Conservation (phyloP, 2,113 vertebrate species). For the Paratilapia polleni region DNA sequence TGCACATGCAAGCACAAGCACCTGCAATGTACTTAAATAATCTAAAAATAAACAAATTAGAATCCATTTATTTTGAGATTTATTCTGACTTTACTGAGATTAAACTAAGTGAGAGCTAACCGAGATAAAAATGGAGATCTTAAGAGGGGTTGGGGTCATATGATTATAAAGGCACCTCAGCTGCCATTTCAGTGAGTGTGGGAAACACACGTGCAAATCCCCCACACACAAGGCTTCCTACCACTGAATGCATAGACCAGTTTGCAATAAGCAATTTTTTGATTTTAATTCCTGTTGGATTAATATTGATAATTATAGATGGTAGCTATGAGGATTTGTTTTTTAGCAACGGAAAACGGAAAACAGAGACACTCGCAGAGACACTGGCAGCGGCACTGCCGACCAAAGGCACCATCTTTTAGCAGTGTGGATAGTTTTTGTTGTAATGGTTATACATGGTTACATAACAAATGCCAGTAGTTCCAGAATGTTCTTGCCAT, state of each 20-base stretch:
- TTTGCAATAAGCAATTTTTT: not conserved
- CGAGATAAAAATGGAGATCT: not conserved
- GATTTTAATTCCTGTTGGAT: not conserved
- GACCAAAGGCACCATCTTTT: too few relatives aligned
- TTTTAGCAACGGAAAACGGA: too few relatives aligned
- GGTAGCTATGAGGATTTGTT: not conserved
- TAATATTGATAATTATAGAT: too few relatives aligned
- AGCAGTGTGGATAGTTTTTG: not conserved
- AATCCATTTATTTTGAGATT: too few relatives aligned
- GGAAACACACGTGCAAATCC: not conserved
- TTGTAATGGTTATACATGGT: not conserved
- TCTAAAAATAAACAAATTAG: too few relatives aligned
- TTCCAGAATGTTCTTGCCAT: not conserved
- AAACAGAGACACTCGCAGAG: too few relatives aligned
- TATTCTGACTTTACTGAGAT: not conserved
- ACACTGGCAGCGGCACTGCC: too few relatives aligned
- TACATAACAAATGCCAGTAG: not conserved
- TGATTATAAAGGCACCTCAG: not conserved
- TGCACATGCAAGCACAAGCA: not conserved
- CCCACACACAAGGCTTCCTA: accelerated
- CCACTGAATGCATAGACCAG: not conserved
- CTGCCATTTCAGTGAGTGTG: not conserved
- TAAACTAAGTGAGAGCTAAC: not conserved
- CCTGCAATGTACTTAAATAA: not conserved
- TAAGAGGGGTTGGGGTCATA: not conserved